These are phyloP conservation scores for Embidobia sp. DNA, from an alignment of 2,888 invertebrate species.

Conservation along the genomic window DNA sequence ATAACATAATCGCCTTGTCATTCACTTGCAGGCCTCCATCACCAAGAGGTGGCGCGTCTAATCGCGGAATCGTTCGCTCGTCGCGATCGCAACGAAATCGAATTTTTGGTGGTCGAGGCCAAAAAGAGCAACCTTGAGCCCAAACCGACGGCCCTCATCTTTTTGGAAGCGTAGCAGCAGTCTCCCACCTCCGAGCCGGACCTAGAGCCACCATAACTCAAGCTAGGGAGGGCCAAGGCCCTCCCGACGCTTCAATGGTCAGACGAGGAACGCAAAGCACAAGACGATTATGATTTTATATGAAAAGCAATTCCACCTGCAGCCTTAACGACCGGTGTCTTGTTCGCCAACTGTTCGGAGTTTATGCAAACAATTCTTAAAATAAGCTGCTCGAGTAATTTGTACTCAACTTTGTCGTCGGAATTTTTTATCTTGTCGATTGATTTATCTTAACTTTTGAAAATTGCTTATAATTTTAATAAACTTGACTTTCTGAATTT, in stretches of 20 bases:
- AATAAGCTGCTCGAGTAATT: too few relatives aligned
- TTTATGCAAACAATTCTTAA: too few relatives aligned
- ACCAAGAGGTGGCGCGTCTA: slow-evolving; percentile 91
- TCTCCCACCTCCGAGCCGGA: slow-evolving; percentile 81
- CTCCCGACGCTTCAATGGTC: slow-evolving; percentile 46
- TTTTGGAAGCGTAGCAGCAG: slow-evolving; percentile 93
- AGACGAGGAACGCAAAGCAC: slow-evolving; percentile 44
- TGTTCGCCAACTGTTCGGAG: too few relatives aligned
- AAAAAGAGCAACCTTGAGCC: slow-evolving; percentile 96
- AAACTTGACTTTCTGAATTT: too few relatives aligned
- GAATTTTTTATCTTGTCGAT: too few relatives aligned
- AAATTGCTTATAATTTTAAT: too few relatives aligned
- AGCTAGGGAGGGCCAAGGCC: slow-evolving; percentile 57
- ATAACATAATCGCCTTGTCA: too few relatives aligned
- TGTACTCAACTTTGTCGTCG: too few relatives aligned
- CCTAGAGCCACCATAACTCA: slow-evolving; percentile 77
- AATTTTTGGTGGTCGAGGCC: slow-evolving; percentile 96
- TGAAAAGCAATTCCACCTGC: slow-evolving; percentile 21
- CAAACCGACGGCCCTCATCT: slow-evolving; percentile 94
- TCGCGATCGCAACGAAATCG: slow-evolving; percentile 93
- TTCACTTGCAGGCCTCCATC: slow-evolving; percentile 74
- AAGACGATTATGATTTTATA: slow-evolving; percentile 43
- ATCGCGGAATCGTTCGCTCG: slow-evolving; percentile 97
- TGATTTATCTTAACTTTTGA: too few relatives aligned
- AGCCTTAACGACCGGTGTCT: slow-evolving; percentile 28